Evolutionary conservation across 2,797 vertebrate genomes (phyloP), one percentile per base, ranked within the genome.

Genomic region (Pampus argenteus): DNA sequence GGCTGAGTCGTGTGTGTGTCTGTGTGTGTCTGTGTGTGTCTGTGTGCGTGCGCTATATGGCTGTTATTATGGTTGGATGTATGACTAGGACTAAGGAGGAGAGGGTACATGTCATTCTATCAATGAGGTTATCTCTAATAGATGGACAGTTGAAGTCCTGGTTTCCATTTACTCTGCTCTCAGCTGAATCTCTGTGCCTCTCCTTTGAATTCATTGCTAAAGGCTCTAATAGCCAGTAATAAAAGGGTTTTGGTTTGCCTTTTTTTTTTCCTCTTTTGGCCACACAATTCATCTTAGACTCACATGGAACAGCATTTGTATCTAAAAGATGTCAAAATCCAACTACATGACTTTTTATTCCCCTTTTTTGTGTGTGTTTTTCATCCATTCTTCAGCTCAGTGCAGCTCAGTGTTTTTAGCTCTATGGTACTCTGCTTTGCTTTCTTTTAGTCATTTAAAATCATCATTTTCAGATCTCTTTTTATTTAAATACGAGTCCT

Each of bases 141-240:
- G 90, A 95, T 94, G 90, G 86, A 84, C 88, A 81, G 91, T 92
- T 77, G 70, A 83, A 76, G 85, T 88, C 83, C 81, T 78, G 83
- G 91, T 86, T 81, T 89, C 86, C 85, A 85, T 86, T 86, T 75
- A 85, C 74, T 78, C 72, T 34, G 36, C 74, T 70, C 68, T 65
- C 48, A 8, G 56, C 78, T 49, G 18, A 71, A 64, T 72, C 71
- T 25, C 66, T 52, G 54, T 2, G 18, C 54, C 66, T 58, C 58
- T 66, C 52, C 52, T 69, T 61, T 68, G 56, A 66, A 73, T 74
- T 61, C 47, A 34, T 54, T 7, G 44, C 63, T 76, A 52, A 76
- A 69, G 73, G 74, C 79, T 74, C 38, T 55, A 74, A 82, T 76
- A 60, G 52, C 29, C 10, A 48, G 36, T 71, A 49, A 71, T 76